phyloP scores from a whole-genome alignment of 2,888 invertebrate genomes.

The Zele albiditarsus region DNA sequence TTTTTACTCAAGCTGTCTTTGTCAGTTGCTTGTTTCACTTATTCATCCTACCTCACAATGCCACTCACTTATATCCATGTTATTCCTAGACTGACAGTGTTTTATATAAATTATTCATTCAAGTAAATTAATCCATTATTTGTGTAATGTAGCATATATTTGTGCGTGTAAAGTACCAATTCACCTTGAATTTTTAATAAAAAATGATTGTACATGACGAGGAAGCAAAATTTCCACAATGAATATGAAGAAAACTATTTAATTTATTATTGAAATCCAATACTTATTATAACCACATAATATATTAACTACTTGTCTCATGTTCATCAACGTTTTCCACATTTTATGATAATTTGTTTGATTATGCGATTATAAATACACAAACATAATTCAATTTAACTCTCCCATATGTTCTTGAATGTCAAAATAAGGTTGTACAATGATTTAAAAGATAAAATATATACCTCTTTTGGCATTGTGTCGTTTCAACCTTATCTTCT shows the following conservation, averaged over 20 bases:
- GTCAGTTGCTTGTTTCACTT: neutral
- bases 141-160: neutral
- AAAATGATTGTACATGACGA: neutral
- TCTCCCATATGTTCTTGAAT: neutral
- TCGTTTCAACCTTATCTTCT: neutral
- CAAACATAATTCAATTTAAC: neutral
- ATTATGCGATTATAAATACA: neutral
- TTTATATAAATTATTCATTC: neutral
- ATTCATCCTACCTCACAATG: neutral
- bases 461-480: neutral
- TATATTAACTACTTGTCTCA: neutral
- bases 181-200: neutral
- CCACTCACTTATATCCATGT: neutral
- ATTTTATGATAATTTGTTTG: neutral
- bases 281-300: neutral
- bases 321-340: neutral
- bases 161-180: neutral
- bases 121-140: neutral
- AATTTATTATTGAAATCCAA: neutral
- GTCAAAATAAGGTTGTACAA: neutral
- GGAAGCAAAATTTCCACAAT: neutral
- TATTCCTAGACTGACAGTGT: neutral
- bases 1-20: neutral
- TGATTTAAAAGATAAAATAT: neutral
- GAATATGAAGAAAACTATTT: neutral